Percentiles rank a stretch among this genome's conserved stretches.
Evolutionary conservation across 2,888 invertebrate genomes (phyloP).

Genomic region (Euclidia mi): DNA sequence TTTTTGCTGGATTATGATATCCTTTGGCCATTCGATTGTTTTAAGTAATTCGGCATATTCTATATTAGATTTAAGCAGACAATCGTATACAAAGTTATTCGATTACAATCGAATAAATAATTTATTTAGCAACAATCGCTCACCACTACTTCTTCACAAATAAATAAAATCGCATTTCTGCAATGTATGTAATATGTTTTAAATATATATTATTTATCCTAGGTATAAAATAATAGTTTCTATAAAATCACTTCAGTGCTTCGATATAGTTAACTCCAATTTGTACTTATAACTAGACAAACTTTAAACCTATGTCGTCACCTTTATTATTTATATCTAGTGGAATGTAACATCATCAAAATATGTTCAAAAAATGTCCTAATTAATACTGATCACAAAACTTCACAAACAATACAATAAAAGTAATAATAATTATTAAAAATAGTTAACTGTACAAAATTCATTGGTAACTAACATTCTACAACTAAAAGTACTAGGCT

Average conservation of each 20-base stretch:
- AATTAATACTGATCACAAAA: slow-evolving; percentile 82
- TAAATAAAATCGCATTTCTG: slow-evolving; percentile 41
- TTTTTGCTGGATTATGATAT: no score
- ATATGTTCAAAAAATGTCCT: slow-evolving; percentile 45
- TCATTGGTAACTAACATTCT: slow-evolving; percentile 56
- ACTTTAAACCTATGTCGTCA: slow-evolving; percentile 65
- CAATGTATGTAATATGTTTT: slow-evolving; percentile 14
- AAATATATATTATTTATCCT: slow-evolving; percentile 25
- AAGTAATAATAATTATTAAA: slow-evolving; percentile 31
- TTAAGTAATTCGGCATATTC: no score
- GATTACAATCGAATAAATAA: no score
- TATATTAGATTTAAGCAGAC: no score
- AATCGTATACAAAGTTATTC: no score
- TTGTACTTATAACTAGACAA: slow-evolving; percentile 62
- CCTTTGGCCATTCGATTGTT: no score
- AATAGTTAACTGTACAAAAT: slow-evolving; percentile 56
- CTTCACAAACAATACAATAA: slow-evolving; percentile 55
- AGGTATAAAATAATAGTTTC: slow-evolving; percentile 39
- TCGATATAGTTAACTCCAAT: slow-evolving; percentile 36
- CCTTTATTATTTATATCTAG: slow-evolving; percentile 56
- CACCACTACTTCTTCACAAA: slow-evolving; percentile 35
- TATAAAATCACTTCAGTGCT: slow-evolving; percentile 43
- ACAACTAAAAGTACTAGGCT: slow-evolving; percentile 58
- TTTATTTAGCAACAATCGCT: no score
- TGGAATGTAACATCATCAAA: slow-evolving; percentile 61